Conservation (phyloP, 2,797 vertebrate species). For the Telmatherina bonti region DNA sequence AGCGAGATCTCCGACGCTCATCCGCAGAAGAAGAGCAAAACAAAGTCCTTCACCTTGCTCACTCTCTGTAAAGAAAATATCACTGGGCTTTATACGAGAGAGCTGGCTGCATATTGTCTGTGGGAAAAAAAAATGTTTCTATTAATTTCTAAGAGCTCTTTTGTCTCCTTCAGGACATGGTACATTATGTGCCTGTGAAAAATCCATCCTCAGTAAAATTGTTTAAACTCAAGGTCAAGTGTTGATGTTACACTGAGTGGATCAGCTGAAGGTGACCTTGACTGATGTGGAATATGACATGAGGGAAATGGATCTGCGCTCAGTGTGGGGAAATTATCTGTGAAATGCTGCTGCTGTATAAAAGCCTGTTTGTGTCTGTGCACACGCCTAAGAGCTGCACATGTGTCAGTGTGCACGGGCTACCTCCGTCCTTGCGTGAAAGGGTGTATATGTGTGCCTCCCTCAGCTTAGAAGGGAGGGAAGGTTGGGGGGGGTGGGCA, state of each 20-base stretch:
- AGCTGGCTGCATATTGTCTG: constrained; percentile 54
- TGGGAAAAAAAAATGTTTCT: constrained; percentile 49
- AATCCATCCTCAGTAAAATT: constrained; percentile 76
- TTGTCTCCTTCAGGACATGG: constrained; percentile 70
- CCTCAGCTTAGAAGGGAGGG: constrained; percentile 43
- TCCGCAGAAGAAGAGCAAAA: constrained; percentile 54
- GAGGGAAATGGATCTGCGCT: constrained; percentile 79
- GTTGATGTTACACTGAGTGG: constrained; percentile 68
- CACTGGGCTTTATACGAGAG: constrained; percentile 26
- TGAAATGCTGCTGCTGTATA: constrained; percentile 80
- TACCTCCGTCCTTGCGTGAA: constrained; percentile 57
- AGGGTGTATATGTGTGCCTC: constrained; percentile 51
- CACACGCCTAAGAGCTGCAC: constrained; percentile 4
- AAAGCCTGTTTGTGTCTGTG: constrained; percentile 65
- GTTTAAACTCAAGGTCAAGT: constrained; percentile 80
- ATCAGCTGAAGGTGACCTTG: constrained; percentile 80
- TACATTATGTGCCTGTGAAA: constrained; percentile 73
- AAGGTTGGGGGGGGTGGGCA: constrained; percentile 70
- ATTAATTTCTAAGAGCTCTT: constrained; percentile 73
- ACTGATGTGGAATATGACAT: constrained; percentile 79
- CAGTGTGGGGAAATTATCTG: constrained; percentile 78
- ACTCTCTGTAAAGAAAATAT: constrained; percentile 48
- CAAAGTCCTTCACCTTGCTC: constrained; percentile 73
- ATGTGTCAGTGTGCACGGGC: constrained; percentile 18
- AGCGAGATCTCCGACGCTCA: constrained; percentile 49